Evolutionary conservation across 2,113 vertebrate genomes (phyloP), one percentile per base, ranked within the genome.

Genomic region (Himantopus leucocephalus): DNA sequence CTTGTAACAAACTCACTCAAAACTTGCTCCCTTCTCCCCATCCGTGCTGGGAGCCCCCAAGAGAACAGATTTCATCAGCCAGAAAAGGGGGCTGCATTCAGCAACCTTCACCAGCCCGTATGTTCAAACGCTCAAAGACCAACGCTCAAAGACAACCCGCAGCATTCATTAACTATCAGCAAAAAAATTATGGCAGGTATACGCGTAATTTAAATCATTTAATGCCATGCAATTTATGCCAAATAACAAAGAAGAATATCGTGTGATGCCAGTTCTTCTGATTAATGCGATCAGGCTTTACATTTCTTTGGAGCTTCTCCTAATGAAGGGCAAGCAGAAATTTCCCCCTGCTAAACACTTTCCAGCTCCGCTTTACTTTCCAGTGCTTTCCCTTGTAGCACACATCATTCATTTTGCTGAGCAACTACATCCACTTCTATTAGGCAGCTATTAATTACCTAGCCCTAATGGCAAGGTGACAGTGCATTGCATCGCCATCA

Each of bases 251-350:
- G 94, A 97, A 85, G 96, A 90, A 60, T 75, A 60, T 20, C 1
- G 15, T 14, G 3, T 10, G 80, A 92, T 59, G 83, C 84, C 95
- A 96, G 83, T 72, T 90, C 83, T 71, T 94, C 96, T 97, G 97
- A 97, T 97, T 93, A 97, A 94, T 94, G 93, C n/a, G 86, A 74
- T 92, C 81, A 85, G 24, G 45, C 85, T 93, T 97, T 60, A 91
- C 41, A 27, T 94, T 97, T 96, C 94, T 97, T 96, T 90, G 94
- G 86, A 96, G 87, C 85, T 96, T 93, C 96, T 97, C 95, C 96
- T 98, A 94, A 97, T 96, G 96, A 97, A 97, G 96, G 91, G 89
- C 93, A 96, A 97, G 96, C 66, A 94, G 89, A 96, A 95, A 97
- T 95, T 86, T 96, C 64, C 76, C 97, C 81, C 92, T 11, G 9